Evolutionary conservation across 2,888 invertebrate species (phyloP).

Genomic region (Pecten maximus): DNA sequence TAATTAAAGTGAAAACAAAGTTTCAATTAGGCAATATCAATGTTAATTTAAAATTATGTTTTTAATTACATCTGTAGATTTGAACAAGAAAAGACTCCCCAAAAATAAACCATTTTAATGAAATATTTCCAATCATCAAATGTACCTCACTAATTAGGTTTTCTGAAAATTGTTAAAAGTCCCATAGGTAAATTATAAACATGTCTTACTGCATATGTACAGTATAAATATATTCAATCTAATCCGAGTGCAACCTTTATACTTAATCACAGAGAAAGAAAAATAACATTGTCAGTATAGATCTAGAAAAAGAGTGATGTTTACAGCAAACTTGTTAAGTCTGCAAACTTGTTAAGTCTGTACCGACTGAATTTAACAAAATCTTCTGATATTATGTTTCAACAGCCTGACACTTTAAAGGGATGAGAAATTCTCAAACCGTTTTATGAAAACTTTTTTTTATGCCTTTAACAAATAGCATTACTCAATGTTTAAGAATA

Average conservation of each 20-base stretch:
- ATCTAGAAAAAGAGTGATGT: neutral
- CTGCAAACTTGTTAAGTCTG: neutral
- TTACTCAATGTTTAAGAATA: no score
- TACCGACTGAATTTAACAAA: neutral
- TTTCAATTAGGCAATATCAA: neutral
- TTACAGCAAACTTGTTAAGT: neutral
- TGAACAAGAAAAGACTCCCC: neutral
- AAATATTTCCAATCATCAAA: no score
- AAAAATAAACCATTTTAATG: no score
- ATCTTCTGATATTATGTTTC: neutral
- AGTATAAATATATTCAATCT: neutral
- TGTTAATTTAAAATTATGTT: neutral
- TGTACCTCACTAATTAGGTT: no score
- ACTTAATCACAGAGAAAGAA: no score
- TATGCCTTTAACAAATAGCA: no score
- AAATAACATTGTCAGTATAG: neutral
- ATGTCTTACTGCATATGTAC: no score
- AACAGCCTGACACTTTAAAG: neutral
- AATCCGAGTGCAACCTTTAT: no score
- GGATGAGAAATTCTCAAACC: neutral
- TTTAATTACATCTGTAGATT: neutral
- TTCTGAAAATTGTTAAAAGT: no score
- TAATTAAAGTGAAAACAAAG: neutral
- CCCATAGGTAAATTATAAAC: no score
- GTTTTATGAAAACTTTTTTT: no score